A percentile compares a stretch with the other conserved stretches of the same genome.
These are phyloP conservation scores for Sericinus montela DNA, from an alignment of 2,888 invertebrate species.

Conservation along the genomic window DNA sequence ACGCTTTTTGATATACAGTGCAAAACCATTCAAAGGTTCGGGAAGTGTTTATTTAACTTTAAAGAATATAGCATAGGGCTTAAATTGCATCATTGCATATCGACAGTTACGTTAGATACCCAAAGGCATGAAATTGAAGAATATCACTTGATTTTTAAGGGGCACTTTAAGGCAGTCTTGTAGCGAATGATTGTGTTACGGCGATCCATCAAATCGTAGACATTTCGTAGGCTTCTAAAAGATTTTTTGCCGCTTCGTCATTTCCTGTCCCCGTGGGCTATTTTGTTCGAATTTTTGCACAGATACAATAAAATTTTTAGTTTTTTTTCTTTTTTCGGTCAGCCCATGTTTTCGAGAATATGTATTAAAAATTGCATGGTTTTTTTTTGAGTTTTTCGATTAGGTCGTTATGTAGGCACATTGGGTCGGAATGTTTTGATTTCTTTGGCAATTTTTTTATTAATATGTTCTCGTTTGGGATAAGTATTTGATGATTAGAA, in stretches of 20 bases:
- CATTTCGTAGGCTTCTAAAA: constrained; percentile 63
- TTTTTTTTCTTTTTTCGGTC: constrained; percentile 62
- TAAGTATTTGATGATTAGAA: constrained; percentile 1
- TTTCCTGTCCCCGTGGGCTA: constrained; percentile 68
- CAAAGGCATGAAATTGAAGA: constrained; percentile 53
- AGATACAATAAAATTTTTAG: constrained; percentile 65
- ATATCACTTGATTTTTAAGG: constrained; percentile 74
- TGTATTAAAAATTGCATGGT: constrained; percentile 38
- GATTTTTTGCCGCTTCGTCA: constrained; percentile 61
- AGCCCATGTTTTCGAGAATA: constrained; percentile 64
- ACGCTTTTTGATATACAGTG: background rate
- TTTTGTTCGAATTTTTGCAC: constrained; percentile 59
- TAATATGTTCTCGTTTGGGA: background rate
- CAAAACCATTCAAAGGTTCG: background rate
- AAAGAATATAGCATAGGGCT: background rate
- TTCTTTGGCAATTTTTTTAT: constrained; percentile 36
- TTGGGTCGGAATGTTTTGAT: constrained; percentile 37
- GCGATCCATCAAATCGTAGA: constrained; percentile 72
- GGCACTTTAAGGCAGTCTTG: constrained; percentile 68
- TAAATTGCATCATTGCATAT: constrained; percentile 3
- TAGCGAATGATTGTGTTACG: constrained; percentile 71
- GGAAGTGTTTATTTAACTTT: background rate
- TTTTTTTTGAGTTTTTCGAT: constrained; percentile 41
- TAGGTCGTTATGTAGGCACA: constrained; percentile 38
- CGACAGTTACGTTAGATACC: background rate